Conservation (phyloP, 2,797 vertebrate genomes). For the Scolopax bukidnonensis region DNA sequence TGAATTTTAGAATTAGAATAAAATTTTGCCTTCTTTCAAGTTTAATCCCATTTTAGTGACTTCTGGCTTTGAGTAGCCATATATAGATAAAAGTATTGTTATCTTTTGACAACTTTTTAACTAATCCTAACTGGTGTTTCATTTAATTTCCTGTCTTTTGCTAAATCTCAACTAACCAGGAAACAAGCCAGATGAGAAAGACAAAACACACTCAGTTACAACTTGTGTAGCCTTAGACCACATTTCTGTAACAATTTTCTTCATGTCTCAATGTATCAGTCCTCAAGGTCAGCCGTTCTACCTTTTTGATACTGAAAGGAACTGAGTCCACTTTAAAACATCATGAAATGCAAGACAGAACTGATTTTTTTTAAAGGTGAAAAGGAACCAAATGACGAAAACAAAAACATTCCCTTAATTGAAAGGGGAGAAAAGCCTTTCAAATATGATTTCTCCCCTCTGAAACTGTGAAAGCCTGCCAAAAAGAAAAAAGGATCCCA, state of each 20-base stretch:
- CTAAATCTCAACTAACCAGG: background rate
- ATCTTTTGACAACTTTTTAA: background rate
- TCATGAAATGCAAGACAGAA: background rate
- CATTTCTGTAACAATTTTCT: background rate
- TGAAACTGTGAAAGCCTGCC: background rate
- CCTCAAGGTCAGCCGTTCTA: background rate
- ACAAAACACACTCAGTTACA: background rate
- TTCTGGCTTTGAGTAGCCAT: background rate
- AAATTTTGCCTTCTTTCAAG: background rate
- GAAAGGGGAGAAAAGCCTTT: background rate
- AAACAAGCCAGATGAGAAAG: background rate
- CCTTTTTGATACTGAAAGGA: background rate
- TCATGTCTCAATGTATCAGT: background rate
- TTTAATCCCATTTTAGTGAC: background rate
- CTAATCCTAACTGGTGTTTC: background rate
- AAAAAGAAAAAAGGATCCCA: background rate
- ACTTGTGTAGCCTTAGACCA: background rate
- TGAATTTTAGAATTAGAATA: background rate
- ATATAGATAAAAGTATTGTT: background rate
- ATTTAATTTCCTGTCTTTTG: background rate
- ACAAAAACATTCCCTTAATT: background rate
- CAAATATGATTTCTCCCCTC: background rate
- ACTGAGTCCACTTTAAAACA: background rate
- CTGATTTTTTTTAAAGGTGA: background rate
- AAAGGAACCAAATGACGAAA: background rate